phyloP scores from a whole-genome alignment of 2,113 vertebrate species.

The Poecilia latipinna region DNA sequence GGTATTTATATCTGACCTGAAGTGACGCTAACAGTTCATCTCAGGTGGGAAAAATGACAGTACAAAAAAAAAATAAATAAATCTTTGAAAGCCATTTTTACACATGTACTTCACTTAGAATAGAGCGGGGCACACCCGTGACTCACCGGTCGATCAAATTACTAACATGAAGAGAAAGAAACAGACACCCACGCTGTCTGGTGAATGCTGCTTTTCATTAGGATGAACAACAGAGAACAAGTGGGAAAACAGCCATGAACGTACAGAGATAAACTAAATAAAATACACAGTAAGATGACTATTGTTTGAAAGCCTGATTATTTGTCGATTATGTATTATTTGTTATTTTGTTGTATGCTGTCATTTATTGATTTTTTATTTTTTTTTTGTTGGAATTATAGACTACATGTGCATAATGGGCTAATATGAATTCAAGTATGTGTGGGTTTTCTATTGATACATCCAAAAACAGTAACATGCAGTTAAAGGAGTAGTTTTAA shows the following conservation, averaged over 20 bases:
- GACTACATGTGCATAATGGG: not conserved
- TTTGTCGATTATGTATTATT: not conserved
- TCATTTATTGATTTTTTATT: too few relatives aligned
- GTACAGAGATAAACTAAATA: not conserved
- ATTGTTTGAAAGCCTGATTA: not conserved
- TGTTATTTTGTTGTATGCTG: not conserved
- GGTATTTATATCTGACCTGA: not conserved
- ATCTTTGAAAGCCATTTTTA: not conserved
- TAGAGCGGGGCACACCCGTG: not conserved
- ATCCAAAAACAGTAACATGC: not conserved
- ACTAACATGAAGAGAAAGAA: not conserved
- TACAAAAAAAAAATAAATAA: not conserved
- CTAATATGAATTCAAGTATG: not conserved
- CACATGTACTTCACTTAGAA: not conserved
- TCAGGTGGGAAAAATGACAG: not conserved
- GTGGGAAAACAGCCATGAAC: not conserved
- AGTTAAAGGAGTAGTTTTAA: too few relatives aligned
- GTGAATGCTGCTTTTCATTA: not conserved
- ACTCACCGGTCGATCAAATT: not conserved
- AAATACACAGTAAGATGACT: not conserved
- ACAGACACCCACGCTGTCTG: not conserved
- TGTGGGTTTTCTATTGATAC: not conserved
- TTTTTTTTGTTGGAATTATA: too few relatives aligned
- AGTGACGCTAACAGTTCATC: not conserved
- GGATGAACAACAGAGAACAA: not conserved